Evolutionary conservation across 2,113 vertebrate genomes (phyloP).

Genomic region (Hippoglossus stenolepis): DNA sequence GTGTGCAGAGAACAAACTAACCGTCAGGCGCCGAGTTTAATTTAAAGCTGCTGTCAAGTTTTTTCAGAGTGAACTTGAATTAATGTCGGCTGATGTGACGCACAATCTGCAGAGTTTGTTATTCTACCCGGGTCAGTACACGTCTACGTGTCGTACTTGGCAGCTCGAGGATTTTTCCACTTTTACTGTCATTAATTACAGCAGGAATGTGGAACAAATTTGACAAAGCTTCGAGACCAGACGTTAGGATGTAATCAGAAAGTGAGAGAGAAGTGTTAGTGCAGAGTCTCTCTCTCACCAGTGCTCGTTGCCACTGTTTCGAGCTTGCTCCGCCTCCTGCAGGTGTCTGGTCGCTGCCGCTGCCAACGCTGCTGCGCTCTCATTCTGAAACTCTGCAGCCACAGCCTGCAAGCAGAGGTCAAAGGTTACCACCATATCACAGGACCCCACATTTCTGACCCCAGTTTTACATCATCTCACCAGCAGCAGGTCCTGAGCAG

Average conservation of each 20-base stretch:
- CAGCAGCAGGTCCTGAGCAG: slow-evolving; percentile 95
- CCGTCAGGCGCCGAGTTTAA: not conserved
- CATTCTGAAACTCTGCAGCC: slow-evolving; percentile 97
- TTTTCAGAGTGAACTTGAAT: not conserved
- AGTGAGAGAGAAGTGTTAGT: not conserved
- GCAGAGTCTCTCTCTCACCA: slow-evolving; percentile 83
- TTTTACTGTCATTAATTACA: not conserved
- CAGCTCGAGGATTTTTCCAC: not conserved
- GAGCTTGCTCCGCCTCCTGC: slow-evolving; percentile 95
- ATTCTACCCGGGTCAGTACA: not conserved
- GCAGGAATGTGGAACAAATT: not conserved
- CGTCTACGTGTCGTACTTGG: not conserved
- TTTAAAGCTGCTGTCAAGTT: not conserved
- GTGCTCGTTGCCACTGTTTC: slow-evolving; percentile 88
- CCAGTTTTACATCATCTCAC: slow-evolving; percentile 76
- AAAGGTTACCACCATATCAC: not conserved
- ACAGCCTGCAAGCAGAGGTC: slow-evolving; percentile 85
- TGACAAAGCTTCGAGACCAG: not conserved
- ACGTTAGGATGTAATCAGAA: not conserved
- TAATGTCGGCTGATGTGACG: not conserved
- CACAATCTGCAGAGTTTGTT: not conserved
- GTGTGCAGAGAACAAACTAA: not conserved
- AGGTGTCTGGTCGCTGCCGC: slow-evolving; percentile 95
- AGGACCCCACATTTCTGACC: not conserved
- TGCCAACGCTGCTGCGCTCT: slow-evolving; percentile 94